phyloP scores from a whole-genome alignment of 2,797 vertebrate genomes.

The Chaetodon trifasciatus region DNA sequence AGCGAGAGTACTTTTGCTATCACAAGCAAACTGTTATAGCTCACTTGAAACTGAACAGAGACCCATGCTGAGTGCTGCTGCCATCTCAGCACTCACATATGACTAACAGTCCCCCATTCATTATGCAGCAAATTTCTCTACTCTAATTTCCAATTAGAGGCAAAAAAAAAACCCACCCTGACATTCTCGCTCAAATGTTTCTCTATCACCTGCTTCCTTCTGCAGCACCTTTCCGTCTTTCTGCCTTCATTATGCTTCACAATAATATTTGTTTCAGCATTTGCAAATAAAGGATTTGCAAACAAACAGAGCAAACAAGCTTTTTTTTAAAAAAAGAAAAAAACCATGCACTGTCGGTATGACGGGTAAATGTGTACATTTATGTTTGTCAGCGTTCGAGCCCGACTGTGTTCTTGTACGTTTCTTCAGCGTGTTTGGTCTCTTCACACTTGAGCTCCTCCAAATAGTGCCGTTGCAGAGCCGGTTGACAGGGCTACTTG shows the following conservation, averaged over 20 bases:
- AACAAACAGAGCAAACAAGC: conserved; percentile 46
- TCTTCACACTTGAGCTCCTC: conserved; percentile 64
- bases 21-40: conserved; percentile 15
- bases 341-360: background rate
- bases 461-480: conserved; percentile 33
- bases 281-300: conserved; percentile 29
- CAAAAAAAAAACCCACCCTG: conserved; percentile 26
- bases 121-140: conserved; percentile 46
- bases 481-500: conserved; percentile 54
- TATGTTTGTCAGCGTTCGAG: background rate
- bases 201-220: conserved; percentile 30
- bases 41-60: conserved; percentile 1
- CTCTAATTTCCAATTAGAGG: conserved; percentile 58
- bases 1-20: background rate
- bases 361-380: background rate
- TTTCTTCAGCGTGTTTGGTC: conserved; percentile 24
- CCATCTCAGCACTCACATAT: conserved; percentile 25
- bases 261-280: conserved; percentile 23
- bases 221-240: conserved; percentile 18
- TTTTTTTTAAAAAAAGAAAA: conserved; percentile 5
- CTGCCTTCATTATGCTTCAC: conserved; percentile 29
- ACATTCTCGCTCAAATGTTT: conserved; percentile 30
- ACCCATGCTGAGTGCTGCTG: conserved; percentile 6
- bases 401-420: background rate
- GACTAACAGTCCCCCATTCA: conserved; percentile 36